These are phyloP conservation scores for Anguilla rostrata DNA, from an alignment of 2,113 vertebrate genomes.

Conservation along the genomic window DNA sequence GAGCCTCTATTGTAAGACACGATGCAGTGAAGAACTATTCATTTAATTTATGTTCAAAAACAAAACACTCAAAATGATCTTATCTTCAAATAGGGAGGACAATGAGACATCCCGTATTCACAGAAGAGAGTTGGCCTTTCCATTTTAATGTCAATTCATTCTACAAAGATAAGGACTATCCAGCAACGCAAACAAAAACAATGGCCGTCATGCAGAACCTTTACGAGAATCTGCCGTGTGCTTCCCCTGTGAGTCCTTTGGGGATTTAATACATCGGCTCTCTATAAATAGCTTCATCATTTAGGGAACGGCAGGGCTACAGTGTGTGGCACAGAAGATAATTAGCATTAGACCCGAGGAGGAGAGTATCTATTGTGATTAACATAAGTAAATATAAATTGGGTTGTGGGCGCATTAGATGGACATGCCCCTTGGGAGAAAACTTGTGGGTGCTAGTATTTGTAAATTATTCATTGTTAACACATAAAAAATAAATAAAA, in stretches of 20 bases:
- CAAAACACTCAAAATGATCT: background rate
- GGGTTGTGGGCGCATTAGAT: background rate
- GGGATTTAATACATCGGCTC: background rate
- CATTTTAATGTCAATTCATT: slow-evolving; percentile 28
- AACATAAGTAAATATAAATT: slow-evolving; percentile 11
- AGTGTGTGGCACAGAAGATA: background rate
- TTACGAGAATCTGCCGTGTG: background rate
- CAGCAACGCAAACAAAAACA: background rate
- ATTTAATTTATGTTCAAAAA: background rate
- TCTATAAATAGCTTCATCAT: background rate
- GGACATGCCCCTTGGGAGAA: background rate
- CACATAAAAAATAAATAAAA: no score
- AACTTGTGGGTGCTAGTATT: slow-evolving; percentile 10
- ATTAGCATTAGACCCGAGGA: slow-evolving; percentile 1
- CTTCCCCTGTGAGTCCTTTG: background rate
- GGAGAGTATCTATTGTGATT: background rate
- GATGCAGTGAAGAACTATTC: background rate
- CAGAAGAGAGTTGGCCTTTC: slow-evolving; percentile 9
- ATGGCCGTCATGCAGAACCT: background rate
- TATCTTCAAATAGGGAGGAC: background rate
- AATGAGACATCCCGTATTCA: background rate
- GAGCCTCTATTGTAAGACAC: background rate
- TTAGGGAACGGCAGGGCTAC: background rate
- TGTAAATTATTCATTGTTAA: background rate
- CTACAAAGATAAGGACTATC: background rate